These are phyloP conservation scores for Gavialis gangeticus DNA, from an alignment of 2,113 vertebrate genomes.

Conservation along the genomic window DNA sequence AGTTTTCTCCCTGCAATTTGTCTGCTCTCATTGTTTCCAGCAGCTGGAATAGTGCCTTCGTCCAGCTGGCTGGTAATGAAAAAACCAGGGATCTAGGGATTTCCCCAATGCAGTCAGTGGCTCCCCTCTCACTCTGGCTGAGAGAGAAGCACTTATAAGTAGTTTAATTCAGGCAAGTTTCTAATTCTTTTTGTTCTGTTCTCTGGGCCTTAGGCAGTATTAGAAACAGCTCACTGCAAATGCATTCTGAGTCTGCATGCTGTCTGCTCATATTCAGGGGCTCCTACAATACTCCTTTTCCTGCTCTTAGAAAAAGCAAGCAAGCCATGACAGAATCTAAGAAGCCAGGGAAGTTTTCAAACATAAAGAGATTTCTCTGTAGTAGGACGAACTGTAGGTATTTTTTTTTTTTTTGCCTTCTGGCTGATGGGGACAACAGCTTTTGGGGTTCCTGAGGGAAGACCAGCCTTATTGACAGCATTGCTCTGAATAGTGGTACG, in stretches of 20 bases:
- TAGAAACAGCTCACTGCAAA: conserved; percentile 61
- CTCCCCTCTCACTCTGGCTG: conserved; percentile 38
- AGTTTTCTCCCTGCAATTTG: neutral
- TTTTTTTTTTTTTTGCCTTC: conserved; percentile 7
- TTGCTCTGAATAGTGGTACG: neutral
- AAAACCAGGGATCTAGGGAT: neutral
- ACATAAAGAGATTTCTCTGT: neutral
- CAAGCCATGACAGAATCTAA: neutral
- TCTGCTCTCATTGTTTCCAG: neutral
- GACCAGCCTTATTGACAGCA: neutral
- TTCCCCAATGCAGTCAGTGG: conserved; percentile 8
- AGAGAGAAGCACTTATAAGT: conserved; percentile 45
- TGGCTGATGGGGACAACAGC: neutral
- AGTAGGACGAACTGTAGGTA: neutral
- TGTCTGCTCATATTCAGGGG: conserved; percentile 54
- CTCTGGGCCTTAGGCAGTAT: conserved; percentile 54
- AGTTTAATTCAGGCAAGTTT: conserved; percentile 49
- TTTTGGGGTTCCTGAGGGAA: neutral
- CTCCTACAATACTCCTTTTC: conserved; percentile 9
- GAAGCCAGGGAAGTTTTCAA: neutral
- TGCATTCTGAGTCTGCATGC: conserved; percentile 40
- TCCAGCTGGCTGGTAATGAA: neutral
- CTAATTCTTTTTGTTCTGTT: conserved; percentile 66
- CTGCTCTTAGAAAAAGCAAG: neutral
- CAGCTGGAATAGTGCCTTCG: neutral